phyloP scores from a whole-genome alignment of 2,888 invertebrate species.

The Biston stratarius region DNA sequence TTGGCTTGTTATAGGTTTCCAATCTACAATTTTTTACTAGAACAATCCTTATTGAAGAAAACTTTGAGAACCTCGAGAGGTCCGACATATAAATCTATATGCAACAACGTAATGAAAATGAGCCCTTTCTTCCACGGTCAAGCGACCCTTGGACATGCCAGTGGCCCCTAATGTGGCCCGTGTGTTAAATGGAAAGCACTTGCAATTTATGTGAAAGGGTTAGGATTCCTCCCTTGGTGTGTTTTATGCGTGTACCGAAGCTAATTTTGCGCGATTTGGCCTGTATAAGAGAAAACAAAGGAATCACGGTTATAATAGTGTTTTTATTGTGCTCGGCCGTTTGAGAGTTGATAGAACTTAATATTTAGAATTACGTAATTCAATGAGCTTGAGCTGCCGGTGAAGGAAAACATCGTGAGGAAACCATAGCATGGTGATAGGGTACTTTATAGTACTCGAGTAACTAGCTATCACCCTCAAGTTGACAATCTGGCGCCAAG shows the following conservation, averaged over 20 bases:
- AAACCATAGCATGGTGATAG: no score
- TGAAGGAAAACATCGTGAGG: no score
- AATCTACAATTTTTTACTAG: not conserved
- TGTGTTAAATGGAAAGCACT: conserved; percentile 80
- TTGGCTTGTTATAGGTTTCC: not conserved
- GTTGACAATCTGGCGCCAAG: no score
- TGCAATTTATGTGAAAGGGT: conserved; percentile 84
- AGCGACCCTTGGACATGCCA: conserved; percentile 65
- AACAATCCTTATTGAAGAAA: conserved; percentile 26
- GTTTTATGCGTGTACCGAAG: conserved; percentile 67
- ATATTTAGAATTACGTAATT: not conserved
- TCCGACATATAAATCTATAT: conserved; percentile 74
- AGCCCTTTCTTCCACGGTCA: conserved; percentile 83
- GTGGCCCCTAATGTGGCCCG: conserved; percentile 72
- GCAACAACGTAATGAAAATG: conserved; percentile 82
- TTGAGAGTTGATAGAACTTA: not conserved
- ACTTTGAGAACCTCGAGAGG: conserved; percentile 61
- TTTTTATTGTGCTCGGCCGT: conserved; percentile 1
- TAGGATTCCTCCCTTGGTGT: conserved; percentile 68
- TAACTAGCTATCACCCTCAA: no score
- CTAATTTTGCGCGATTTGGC: conserved; percentile 62
- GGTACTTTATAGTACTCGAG: no score
- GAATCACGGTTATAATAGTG: conserved; percentile 17
- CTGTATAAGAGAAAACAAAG: conserved; percentile 24
- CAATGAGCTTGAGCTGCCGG: no score